Base-by-base conservation (phyloP, 2,888 invertebrate genomes). In the Clostera curtula region DNA sequence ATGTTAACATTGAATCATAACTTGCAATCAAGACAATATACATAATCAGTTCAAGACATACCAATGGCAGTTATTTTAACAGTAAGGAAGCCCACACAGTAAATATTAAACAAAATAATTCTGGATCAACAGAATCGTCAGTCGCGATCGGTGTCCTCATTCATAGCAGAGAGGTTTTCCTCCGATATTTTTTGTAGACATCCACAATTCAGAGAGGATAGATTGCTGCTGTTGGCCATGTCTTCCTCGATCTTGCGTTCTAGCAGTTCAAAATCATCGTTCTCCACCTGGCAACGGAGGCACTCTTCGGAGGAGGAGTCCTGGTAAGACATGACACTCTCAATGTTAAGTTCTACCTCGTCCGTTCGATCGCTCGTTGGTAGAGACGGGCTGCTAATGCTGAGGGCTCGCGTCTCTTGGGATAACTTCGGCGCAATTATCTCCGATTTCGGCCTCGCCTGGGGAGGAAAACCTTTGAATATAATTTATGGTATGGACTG, bases 221-320 rank as follows among this genome's bases (percentile, higher is more conserved):
- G 33, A 24, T 52, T 62, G 4, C 20, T 28, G 4, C 20, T 28
- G 11, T 41, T 62, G 0, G 67, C 65, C 0, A 76, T 29, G 12
- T 76, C 77, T 23, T 68, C 65, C 27, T 82, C 82, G 3, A 83
- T 80, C 40, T 69, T 66, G 24, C 59, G 46, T 44, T 83, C 82
- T 0, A 82, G 39, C 2, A 56, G 31, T 29, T 82, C 82, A 28
- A 83, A 83, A 24, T 82, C 82, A 25, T 80, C 80, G 29, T 41
- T 53, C 0, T 77, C 75, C 4, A 24, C 23, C 24, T 63, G 66
- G 34, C 73, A 71, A 32, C 63, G 70, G 25, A 75, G 36, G 36
- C 77, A 76, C 32, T 83, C 82, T 15, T 83, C 82, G 1, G 80
- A 79, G 1, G 82, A 82, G 0, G 82, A 82, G 30, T 83, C 82